Evolutionary conservation across 1,140 invertebrate genomes (phyloP).

Genomic region (Dreissena rostriformis): DNA sequence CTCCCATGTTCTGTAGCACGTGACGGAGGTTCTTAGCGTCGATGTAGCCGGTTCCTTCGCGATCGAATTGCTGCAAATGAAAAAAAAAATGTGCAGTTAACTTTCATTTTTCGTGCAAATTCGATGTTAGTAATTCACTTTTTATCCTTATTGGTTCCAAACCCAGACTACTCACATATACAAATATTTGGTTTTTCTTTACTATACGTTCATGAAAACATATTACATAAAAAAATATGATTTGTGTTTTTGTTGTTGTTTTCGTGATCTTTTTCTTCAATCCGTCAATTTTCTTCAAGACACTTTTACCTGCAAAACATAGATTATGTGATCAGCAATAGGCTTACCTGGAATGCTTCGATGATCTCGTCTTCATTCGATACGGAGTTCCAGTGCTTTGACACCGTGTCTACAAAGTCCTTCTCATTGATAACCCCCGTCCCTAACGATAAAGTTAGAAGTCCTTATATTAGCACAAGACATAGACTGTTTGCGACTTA

Average conservation of each 20-base stretch:
- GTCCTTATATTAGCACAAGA: background rate
- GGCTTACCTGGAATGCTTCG: slow-evolving; percentile 92
- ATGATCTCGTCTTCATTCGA: slow-evolving; percentile 98
- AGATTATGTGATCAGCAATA: too few species aligned
- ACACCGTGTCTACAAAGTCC: slow-evolving; percentile 90
- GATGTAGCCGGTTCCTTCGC: slow-evolving; percentile 97
- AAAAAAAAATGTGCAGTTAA: background rate
- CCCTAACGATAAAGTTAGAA: slow-evolving; percentile 10
- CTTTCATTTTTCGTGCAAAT: background rate
- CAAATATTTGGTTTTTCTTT: background rate
- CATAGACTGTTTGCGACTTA: too few species aligned
- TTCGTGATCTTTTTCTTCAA: background rate
- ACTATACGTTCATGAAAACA: background rate
- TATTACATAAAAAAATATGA: background rate
- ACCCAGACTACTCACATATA: background rate
- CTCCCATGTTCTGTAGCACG: slow-evolving; percentile 95
- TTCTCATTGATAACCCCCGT: slow-evolving; percentile 46
- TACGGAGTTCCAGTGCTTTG: slow-evolving; percentile 97
- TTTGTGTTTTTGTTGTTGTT: background rate
- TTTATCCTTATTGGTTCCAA: background rate
- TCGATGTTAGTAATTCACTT: background rate
- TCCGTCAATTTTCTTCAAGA: too few species aligned
- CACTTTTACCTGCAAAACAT: too few species aligned
- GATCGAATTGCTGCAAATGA: slow-evolving; percentile 91
- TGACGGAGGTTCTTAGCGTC: slow-evolving; percentile 97